Conservation (phyloP, 2,888 invertebrate genomes). For the Heliconius sara region DNA sequence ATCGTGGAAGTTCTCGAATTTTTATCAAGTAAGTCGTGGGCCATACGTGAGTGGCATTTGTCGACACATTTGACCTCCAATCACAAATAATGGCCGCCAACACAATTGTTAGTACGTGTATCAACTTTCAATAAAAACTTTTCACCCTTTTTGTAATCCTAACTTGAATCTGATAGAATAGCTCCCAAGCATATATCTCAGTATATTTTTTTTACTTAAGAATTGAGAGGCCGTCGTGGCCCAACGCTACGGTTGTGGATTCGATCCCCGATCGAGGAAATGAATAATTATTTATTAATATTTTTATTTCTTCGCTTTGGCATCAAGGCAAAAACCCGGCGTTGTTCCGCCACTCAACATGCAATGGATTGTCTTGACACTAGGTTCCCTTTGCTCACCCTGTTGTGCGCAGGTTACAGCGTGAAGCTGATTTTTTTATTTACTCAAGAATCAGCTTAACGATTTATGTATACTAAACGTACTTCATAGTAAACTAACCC, state of each 20-base stretch:
- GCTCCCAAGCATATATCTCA: not conserved
- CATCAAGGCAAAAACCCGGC: too few species aligned
- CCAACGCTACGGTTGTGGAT: too few species aligned
- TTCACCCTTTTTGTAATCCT: not conserved
- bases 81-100: constrained; percentile 52
- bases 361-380: too few species aligned
- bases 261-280: too few species aligned
- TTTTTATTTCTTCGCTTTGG: too few species aligned
- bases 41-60: constrained; percentile 64
- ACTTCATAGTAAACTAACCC: not conserved
- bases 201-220: not conserved
- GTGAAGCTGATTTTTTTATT: too few species aligned
- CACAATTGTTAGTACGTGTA: constrained; percentile 44
- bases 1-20: constrained; percentile 56
- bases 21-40: constrained; percentile 51
- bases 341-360: too few species aligned
- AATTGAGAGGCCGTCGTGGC: not conserved
- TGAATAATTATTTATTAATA: too few species aligned
- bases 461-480: not conserved
- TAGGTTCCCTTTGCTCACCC: too few species aligned
- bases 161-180: not conserved
- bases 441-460: too few species aligned
- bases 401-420: too few species aligned
- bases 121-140: constrained; percentile 43
- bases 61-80: constrained; percentile 43